A percentile compares a stretch with the other conserved stretches of the same genome.
phyloP scores from a whole-genome alignment of 2,888 invertebrate species.

The Synergus gifuensis region DNA sequence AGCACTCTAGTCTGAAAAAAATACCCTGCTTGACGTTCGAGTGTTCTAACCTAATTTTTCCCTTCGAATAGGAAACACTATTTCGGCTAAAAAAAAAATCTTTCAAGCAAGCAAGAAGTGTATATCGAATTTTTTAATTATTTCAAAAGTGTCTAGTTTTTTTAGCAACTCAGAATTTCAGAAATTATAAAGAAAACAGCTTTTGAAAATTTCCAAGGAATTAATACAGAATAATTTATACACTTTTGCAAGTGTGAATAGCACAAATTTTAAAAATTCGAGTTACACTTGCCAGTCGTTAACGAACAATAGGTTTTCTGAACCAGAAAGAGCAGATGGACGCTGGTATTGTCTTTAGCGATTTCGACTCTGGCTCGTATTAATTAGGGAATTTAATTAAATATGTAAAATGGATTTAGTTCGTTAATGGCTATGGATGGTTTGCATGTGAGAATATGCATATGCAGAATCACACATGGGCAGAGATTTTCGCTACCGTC shows the following conservation, averaged over 20 bases:
- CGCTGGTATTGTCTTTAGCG: not conserved
- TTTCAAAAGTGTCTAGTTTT: not conserved
- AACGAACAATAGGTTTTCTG: not conserved
- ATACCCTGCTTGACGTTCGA: not conserved
- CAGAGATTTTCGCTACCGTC: not conserved
- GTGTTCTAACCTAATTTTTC: not conserved
- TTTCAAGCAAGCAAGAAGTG: not conserved
- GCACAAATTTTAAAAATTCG: no score
- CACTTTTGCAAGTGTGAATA: not conserved
- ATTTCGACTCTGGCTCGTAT: not conserved
- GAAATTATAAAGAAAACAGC: not conserved
- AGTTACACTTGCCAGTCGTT: no score
- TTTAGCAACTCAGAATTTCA: not conserved
- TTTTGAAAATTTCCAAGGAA: not conserved
- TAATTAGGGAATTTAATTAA: conserved; percentile 18
- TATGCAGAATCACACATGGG: not conserved
- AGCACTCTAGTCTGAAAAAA: not conserved
- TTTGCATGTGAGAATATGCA: conserved; percentile 1
- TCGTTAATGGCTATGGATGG: not conserved
- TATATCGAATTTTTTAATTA: not conserved
- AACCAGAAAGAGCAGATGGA: not conserved
- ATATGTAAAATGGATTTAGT: not conserved
- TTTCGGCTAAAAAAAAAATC: not conserved
- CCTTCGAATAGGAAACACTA: not conserved
- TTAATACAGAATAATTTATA: not conserved